Conservation (phyloP, 1,140 invertebrate species). For the Triops cancriformis region DNA sequence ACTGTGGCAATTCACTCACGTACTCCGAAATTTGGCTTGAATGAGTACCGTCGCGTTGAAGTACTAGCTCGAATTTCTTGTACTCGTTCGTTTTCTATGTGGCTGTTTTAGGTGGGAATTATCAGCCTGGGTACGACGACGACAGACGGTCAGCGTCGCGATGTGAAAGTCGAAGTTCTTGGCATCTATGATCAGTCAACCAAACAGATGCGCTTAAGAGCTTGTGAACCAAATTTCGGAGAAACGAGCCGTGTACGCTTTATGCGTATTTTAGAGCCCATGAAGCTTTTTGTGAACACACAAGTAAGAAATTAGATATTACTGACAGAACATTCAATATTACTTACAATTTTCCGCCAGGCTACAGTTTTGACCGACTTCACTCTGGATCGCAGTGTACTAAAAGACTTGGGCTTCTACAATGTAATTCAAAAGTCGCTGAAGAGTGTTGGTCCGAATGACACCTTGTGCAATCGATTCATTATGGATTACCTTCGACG, state of each 20-base stretch:
- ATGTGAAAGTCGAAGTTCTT: constrained; percentile 75
- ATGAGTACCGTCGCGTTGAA: constrained; percentile 18
- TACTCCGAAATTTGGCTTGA: constrained; percentile 18
- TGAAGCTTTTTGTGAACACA: constrained; percentile 62
- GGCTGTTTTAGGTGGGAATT: constrained; percentile 59
- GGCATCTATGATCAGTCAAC: constrained; percentile 66
- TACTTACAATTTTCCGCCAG: constrained; percentile 37
- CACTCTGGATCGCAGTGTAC: constrained; percentile 67
- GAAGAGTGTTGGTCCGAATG: constrained; percentile 46
- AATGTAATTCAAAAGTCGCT: constrained; percentile 54
- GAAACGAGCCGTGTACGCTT: constrained; percentile 29
- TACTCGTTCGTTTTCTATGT: constrained; percentile 31
- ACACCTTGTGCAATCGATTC: constrained; percentile 41
- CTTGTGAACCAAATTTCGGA: constrained; percentile 55
- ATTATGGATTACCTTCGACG: constrained; percentile 79
- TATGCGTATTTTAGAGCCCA: constrained; percentile 57
- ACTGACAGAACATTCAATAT: not conserved
- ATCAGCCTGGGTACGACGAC: constrained; percentile 81
- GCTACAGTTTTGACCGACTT: constrained; percentile 70
- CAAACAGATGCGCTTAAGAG: constrained; percentile 64
- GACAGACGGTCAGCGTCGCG: constrained; percentile 63
- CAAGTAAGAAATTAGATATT: not conserved
- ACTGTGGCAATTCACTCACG: constrained; percentile 40
- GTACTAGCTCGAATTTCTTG: not conserved
- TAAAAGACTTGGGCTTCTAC: constrained; percentile 65